Percentiles rank a stretch among this genome's conserved stretches.
phyloP scores from a whole-genome alignment of 2,888 invertebrate genomes.

The Eilema depressum region DNA sequence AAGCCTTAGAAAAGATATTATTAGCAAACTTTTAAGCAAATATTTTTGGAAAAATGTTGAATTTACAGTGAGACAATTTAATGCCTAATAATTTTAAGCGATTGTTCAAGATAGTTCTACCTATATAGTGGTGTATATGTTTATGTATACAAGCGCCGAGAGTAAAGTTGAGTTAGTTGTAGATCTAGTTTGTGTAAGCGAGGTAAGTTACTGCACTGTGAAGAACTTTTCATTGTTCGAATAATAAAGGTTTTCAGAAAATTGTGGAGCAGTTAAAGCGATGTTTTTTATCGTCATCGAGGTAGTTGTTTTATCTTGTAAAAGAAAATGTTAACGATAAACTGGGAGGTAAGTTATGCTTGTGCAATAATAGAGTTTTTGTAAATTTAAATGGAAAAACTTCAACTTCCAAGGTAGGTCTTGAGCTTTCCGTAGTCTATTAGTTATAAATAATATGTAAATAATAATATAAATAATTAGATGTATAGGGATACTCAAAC shows the following conservation, averaged over 20 bases:
- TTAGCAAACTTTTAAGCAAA: neutral
- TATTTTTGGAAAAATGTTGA: neutral
- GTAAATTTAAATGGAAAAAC: constrained; percentile 1
- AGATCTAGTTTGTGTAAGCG: constrained; percentile 4
- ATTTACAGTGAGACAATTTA: neutral
- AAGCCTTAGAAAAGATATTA: neutral
- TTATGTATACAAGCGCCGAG: neutral
- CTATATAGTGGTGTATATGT: constrained; percentile 2
- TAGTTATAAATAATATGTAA: neutral
- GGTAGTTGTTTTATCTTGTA: constrained; percentile 29
- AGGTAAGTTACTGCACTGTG: neutral
- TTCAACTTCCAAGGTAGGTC: neutral
- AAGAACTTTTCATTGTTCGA: constrained; percentile 24
- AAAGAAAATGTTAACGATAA: constrained; percentile 18
- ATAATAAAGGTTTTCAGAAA: constrained; percentile 24
- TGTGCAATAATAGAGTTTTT: constrained; percentile 14
- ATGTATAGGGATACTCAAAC: too few relatives aligned
- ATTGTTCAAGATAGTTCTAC: neutral
- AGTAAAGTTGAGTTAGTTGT: constrained; percentile 1
- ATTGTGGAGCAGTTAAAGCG: constrained; percentile 24
- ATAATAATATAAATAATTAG: too few relatives aligned
- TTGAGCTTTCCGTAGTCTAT: neutral
- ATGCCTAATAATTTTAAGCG: neutral
- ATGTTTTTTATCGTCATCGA: constrained; percentile 39
- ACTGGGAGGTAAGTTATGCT: constrained; percentile 18